Percentiles rank a stretch among this genome's conserved stretches.
Evolutionary conservation across 2,797 vertebrate species (phyloP).

Genomic region (Sternotherus odoratus): DNA sequence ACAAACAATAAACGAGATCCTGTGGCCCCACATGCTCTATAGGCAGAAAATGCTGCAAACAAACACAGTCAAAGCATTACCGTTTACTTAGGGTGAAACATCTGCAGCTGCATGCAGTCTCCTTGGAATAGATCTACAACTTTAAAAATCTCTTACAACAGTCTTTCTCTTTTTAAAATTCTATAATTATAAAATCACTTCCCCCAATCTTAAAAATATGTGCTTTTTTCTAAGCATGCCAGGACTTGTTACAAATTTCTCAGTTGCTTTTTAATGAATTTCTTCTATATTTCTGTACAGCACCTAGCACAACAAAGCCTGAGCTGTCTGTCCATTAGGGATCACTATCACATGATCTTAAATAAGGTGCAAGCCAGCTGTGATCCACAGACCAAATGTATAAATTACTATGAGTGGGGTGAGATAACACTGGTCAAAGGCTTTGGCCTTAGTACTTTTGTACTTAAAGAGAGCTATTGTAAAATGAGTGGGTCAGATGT

Average conservation of each 20-base stretch:
- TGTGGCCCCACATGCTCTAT: accelerated
- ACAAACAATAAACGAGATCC: not conserved
- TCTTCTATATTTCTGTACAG: not conserved
- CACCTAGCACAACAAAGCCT: not conserved
- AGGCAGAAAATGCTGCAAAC: not conserved
- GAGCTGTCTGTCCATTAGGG: too few relatives aligned
- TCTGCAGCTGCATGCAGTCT: not conserved
- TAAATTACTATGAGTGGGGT: not conserved
- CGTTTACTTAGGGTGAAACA: not conserved
- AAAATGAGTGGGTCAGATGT: not conserved
- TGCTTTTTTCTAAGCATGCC: accelerated
- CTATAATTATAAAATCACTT: not conserved
- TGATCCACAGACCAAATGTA: not conserved
- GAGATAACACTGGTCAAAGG: not conserved
- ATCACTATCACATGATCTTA: not conserved
- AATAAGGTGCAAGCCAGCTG: not conserved
- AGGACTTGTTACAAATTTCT: accelerated
- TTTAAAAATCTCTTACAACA: not conserved
- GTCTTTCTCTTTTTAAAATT: not conserved
- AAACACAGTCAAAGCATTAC: not conserved
- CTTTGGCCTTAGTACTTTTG: not conserved
- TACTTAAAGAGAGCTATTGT: not conserved
- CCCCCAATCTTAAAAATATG: not conserved
- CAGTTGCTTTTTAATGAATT: not conserved
- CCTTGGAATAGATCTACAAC: not conserved